A percentile compares a stretch with the other conserved stretches of the same genome.
Conservation (phyloP, 2,797 vertebrate species). For the Alfaro cultratus region DNA sequence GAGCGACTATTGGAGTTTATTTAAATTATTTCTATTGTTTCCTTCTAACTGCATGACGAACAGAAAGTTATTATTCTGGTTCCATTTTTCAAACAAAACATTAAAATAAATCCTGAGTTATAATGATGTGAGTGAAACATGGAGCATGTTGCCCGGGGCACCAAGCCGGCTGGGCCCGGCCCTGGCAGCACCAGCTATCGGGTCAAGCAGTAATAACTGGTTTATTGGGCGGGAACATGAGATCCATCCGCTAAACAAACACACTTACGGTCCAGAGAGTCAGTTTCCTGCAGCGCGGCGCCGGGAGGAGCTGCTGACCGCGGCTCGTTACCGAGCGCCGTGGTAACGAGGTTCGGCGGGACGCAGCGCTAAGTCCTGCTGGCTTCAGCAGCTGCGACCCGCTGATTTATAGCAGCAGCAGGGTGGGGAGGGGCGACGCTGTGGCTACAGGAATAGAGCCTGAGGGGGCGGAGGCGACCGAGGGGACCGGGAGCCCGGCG, state of each 20-base stretch:
- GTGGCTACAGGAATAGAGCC: constrained; percentile 57
- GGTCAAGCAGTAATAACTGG: neutral
- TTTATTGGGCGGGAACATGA: neutral
- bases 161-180: neutral
- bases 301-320: constrained; percentile 13
- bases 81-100: no score
- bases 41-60: no score
- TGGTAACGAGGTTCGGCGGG: no score
- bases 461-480: constrained; percentile 37
- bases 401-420: constrained; percentile 37
- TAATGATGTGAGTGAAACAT: no score
- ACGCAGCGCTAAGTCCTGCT: constrained; percentile 55
- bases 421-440: constrained; percentile 13
- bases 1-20: no score
- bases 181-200: no score
- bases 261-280: constrained; percentile 7
- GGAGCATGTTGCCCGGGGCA: no score
- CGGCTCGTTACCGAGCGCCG: constrained; percentile 54
- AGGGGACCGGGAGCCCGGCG: constrained; percentile 18
- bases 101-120: no score
- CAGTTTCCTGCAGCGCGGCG: neutral
- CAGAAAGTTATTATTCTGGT: no score
- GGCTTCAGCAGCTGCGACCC: constrained; percentile 50
- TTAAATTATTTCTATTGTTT: no score
- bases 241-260: neutral